A percentile compares a stretch with the other conserved stretches of the same genome.
phyloP scores from a whole-genome alignment of 2,113 vertebrate genomes.

The Barnardius zonarius region DNA sequence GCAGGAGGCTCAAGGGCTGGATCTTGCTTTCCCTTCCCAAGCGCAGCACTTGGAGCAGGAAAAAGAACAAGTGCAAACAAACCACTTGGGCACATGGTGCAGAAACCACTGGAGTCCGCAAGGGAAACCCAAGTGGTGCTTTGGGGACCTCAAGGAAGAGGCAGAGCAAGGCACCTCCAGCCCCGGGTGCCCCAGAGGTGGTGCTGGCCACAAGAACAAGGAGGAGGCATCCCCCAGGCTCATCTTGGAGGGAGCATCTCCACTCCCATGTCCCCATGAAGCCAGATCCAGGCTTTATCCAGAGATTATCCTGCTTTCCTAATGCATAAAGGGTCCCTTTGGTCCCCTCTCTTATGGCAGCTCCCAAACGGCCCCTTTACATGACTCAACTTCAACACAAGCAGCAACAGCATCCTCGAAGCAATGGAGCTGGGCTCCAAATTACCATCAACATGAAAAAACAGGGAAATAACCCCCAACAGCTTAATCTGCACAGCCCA shows the following conservation, averaged over 20 bases:
- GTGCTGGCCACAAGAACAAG: neutral
- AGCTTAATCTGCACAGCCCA: neutral
- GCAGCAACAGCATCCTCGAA: neutral
- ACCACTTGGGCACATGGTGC: neutral
- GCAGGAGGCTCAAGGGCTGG: accelerated
- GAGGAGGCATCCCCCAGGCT: neutral
- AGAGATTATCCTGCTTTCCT: neutral
- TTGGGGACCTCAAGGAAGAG: neutral
- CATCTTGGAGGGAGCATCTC: neutral
- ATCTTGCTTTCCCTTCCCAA: neutral
- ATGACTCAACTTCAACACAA: neutral
- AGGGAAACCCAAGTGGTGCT: neutral
- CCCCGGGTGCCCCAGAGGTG: accelerated
- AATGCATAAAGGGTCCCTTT: neutral
- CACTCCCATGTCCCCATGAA: neutral
- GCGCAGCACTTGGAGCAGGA: accelerated
- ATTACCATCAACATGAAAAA: neutral
- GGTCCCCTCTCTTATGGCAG: neutral
- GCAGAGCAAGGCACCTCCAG: neutral
- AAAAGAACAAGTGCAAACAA: neutral
- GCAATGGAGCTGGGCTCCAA: neutral
- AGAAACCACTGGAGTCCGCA: neutral
- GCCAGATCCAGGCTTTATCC: neutral
- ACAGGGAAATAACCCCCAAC: no score
- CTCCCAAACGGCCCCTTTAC: neutral